phyloP scores from a whole-genome alignment of 2,797 vertebrate genomes.

The Pantherophis vulpinus region DNA sequence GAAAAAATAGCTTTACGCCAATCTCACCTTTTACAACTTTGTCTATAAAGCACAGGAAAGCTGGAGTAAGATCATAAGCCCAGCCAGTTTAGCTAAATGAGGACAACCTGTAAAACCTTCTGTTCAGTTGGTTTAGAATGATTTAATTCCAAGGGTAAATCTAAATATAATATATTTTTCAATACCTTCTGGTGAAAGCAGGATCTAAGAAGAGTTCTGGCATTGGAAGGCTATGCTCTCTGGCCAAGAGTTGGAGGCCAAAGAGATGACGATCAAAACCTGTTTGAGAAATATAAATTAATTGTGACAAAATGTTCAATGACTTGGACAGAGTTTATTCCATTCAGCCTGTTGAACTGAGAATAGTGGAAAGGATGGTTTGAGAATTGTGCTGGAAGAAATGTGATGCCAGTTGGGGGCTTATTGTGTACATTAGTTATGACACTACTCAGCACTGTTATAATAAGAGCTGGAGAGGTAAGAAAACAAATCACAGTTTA shows the following conservation, averaged over 20 bases:
- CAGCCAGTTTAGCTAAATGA: not conserved
- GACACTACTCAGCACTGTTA: not conserved
- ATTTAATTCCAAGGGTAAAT: not conserved
- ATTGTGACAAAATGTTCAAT: conserved; percentile 1
- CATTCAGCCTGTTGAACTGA: not conserved
- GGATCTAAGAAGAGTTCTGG: conserved; percentile 88
- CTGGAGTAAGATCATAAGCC: not conserved
- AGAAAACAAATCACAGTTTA: conserved; percentile 40
- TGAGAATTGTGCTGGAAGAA: not conserved
- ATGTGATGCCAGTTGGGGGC: not conserved
- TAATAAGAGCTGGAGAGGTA: not conserved
- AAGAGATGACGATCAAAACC: conserved; percentile 95
- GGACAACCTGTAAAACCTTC: not conserved
- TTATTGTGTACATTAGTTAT: not conserved
- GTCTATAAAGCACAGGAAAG: not conserved
- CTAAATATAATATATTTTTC: not conserved
- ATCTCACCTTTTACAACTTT: not conserved
- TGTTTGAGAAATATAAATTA: conserved; percentile 61
- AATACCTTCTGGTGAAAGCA: conserved; percentile 87
- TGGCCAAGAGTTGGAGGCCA: conserved; percentile 86
- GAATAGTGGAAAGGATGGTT: not conserved
- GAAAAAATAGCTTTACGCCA: not conserved
- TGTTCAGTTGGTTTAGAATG: not conserved
- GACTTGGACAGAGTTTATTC: not conserved
- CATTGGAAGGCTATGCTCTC: conserved; percentile 81